Base-by-base conservation (phyloP, 2,888 invertebrate genomes). In the Drosophila demipolita region DNA sequence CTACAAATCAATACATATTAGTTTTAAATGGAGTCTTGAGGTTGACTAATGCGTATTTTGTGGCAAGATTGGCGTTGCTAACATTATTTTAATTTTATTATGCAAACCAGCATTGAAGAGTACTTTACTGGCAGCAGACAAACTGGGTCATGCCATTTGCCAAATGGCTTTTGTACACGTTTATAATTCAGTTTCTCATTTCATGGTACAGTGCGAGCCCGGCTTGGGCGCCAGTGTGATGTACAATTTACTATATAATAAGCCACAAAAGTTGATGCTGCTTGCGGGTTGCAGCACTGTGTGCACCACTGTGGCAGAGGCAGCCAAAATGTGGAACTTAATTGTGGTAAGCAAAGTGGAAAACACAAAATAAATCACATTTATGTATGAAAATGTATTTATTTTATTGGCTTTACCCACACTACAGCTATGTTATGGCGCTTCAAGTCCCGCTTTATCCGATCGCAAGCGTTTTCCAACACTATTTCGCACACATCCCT, bases 301-400 rank as follows among this genome's bases (percentile, higher is more conserved):
- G 33, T 99, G 99, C 91, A 99, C 99, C 29, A 99, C 99, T 52
- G 99, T 99, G 17, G 99, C 99, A 3, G 99, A 99, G 94, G 99
- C 99, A 49, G 99, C 99, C 66, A 99, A 98, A 94, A 99, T 99
- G 98, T 99, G 99, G 99, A 99, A 99, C 94, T 95, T 99, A 75
- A 97, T 99, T 93, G 99, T 99, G 94, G 99, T 99, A 94, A 96
- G 97, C 29, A 35, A 60, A 66, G 42, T 45, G 57, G 32, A 49
- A 57, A 15, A 15, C 8, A 60, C 40, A 11, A 15, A 55, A 26
- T 26, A 11, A 12, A 33, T 26, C 15, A 33, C 1, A 17, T 12
- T 7, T 38, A 48, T 36, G 35, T 6, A 66, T n/a, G 6, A 12
- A 26, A 4, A 52, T 17, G 32, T 1, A 32, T 45, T 59, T 38